Evolutionary conservation across 2,797 vertebrate genomes (phyloP), one percentile per base, ranked within the genome.

Genomic region (Chelmon rostratus): DNA sequence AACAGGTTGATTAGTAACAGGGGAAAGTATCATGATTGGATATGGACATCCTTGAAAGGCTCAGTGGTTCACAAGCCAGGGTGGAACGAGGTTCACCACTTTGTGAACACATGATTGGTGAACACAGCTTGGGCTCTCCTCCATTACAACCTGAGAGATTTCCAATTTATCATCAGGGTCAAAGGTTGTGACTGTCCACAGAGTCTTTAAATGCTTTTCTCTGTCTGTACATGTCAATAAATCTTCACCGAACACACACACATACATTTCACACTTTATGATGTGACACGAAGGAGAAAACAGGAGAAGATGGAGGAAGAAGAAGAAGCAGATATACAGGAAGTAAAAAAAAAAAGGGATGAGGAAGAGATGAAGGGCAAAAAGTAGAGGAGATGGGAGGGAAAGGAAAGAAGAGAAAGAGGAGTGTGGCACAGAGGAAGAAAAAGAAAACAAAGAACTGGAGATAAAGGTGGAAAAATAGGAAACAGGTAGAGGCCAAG

Each of bases 191-290:
- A 78, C 65, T 53, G 28, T 61, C 47, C 40, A 44, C 69, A 71
- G 37, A 77, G 77, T 63, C 79, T 80, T 74, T 77, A 79, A 87
- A 79, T 56, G 86, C 74, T 78, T 74, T 50, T 74, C 71, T 79
- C 73, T 50, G 62, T 86, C 62, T 19, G 28, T 31, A 58, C 68
- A 25, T 64, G 79, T 86, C 85, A 71, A 77, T 81, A 72, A 74
- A 76, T 65, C 68, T 59, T 76, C 66, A 40, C 31, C 42, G 54
- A 68, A 72, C 68, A 66, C 58, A 42, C 73, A 53, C 58, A 59
- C 25, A 52, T 37, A 68, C 50, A 75, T 19, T 73, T 84, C 52
- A 76, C 71, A 68, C 38, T 68, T 40, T 52, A 52, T 54, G 68
- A 64, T 23, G n/a, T 16, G 31, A 42, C 10, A 11, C 11, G 42